phyloP scores from a whole-genome alignment of 1,140 invertebrate genomes.

The Zaprionus tsacasi region DNA sequence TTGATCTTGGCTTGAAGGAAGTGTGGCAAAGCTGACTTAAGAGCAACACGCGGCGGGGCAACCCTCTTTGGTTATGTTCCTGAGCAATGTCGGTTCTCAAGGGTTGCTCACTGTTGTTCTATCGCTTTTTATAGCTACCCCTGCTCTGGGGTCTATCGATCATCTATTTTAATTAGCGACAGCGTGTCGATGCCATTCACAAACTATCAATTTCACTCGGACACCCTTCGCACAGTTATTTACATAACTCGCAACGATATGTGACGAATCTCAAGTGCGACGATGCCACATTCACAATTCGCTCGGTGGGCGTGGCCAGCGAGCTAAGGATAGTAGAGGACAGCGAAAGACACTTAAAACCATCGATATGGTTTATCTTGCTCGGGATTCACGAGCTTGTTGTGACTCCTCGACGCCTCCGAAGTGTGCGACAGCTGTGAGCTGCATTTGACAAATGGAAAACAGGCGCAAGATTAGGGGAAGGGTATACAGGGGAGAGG shows the following conservation, averaged over 20 bases:
- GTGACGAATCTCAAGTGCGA: slow-evolving; percentile 77
- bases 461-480: neutral
- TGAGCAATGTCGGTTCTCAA: slow-evolving; percentile 59
- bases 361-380: slow-evolving; percentile 70
- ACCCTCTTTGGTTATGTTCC: slow-evolving; percentile 13
- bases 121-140: slow-evolving; percentile 38
- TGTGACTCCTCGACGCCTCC: slow-evolving; percentile 28
- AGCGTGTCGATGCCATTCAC: slow-evolving; percentile 79
- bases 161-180: slow-evolving; percentile 83
- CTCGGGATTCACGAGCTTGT: slow-evolving; percentile 25
- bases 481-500: neutral
- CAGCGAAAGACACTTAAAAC: slow-evolving; percentile 57
- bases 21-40: slow-evolving; percentile 75
- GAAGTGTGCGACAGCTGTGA: slow-evolving; percentile 61
- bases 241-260: slow-evolving; percentile 71
- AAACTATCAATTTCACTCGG: slow-evolving; percentile 80
- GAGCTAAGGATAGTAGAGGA: slow-evolving; percentile 13
- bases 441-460: slow-evolving; percentile 74
- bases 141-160: slow-evolving; percentile 62
- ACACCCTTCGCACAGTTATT: slow-evolving; percentile 57
- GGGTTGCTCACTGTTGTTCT: slow-evolving; percentile 56
- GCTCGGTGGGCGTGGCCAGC: slow-evolving; percentile 54
- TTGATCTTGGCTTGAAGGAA: slow-evolving; percentile 40
- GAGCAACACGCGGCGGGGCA: slow-evolving; percentile 44
- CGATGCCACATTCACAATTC: slow-evolving; percentile 35